phyloP scores from a whole-genome alignment of 2,113 vertebrate genomes.

The Grallaria varia region DNA sequence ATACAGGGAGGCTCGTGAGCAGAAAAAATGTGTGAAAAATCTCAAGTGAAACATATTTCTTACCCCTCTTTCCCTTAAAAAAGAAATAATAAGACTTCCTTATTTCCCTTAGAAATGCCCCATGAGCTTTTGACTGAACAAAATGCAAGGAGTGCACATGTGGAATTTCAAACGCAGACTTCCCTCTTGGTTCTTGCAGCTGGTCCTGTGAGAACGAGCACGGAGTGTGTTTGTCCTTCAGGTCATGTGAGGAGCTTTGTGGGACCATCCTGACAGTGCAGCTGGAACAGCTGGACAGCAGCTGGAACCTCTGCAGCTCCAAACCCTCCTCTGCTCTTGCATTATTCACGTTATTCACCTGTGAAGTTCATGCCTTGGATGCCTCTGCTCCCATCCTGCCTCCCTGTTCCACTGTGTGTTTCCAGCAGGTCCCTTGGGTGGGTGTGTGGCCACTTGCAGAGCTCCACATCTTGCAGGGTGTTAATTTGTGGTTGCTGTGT shows the following conservation, averaged over 20 bases:
- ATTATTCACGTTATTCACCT: no score
- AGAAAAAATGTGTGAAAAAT: background rate
- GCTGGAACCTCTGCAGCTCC: background rate
- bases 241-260: background rate
- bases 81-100: background rate
- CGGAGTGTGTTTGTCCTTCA: background rate
- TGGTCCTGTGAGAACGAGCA: background rate
- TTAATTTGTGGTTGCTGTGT: background rate
- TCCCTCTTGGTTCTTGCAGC: background rate
- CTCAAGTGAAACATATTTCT: background rate
- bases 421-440: background rate
- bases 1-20: no score
- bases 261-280: background rate
- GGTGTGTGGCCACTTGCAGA: background rate
- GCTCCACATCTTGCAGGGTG: background rate
- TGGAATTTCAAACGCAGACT: background rate
- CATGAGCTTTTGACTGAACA: background rate
- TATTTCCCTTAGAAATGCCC: background rate
- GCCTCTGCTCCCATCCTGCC: no score
- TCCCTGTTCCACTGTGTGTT: background rate
- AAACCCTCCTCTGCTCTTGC: no score
- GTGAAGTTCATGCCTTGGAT: no score
- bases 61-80: background rate
- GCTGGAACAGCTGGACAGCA: background rate
- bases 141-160: rapidly evolving